These are phyloP conservation scores for Pristionchus maxplancki DNA, from an alignment of 2,888 invertebrate genomes.

Conservation along the genomic window DNA sequence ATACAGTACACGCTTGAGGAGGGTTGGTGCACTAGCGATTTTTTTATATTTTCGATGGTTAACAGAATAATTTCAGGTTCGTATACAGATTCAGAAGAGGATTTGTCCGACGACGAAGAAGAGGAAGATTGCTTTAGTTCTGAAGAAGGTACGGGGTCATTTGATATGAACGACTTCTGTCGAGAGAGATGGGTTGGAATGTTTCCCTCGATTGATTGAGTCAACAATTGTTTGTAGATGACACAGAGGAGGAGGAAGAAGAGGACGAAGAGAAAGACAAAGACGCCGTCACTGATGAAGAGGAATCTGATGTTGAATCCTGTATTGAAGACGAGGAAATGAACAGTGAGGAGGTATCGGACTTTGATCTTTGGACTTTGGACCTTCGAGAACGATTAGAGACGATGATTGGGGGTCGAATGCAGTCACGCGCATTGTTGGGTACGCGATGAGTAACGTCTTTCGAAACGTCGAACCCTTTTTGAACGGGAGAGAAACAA, in stretches of 20 bases:
- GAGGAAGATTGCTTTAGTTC: not conserved
- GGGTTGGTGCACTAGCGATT: not conserved
- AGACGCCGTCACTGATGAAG: not conserved
- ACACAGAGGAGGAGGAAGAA: not conserved
- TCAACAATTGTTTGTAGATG: not conserved
- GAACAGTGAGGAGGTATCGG: not conserved
- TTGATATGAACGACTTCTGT: not conserved
- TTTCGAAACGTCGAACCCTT: slow-evolving; percentile 3
- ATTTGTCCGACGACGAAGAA: not conserved
- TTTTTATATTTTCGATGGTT: not conserved
- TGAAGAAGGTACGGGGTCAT: not conserved
- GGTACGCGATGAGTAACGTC: not conserved
- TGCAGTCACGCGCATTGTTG: not conserved
- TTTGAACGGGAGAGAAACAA: not conserved
- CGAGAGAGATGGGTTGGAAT: not conserved
- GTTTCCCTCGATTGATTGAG: not conserved
- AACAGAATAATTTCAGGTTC: not conserved
- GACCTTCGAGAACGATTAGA: not conserved
- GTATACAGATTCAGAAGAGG: not conserved
- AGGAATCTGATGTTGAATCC: slow-evolving; percentile 11
- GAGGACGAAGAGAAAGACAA: not conserved
- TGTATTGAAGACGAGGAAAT: not conserved
- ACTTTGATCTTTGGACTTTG: not conserved
- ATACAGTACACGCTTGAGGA: not conserved
- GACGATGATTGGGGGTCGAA: not conserved